Evolutionary conservation across 2,888 invertebrate genomes (phyloP).

Genomic region (Troides aeacus): DNA sequence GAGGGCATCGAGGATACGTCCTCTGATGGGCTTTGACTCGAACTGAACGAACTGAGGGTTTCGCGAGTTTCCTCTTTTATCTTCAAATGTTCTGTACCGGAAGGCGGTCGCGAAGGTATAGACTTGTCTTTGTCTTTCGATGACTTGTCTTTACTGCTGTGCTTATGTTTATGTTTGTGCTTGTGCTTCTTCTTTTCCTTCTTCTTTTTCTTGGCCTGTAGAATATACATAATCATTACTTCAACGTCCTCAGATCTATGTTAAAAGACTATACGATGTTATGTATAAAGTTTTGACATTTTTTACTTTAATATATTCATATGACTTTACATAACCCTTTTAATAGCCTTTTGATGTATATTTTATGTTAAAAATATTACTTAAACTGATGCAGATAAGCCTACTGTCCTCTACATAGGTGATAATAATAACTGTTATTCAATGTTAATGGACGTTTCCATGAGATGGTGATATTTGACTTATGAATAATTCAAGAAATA

Average conservation of each 20-base stretch:
- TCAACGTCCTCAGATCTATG: neutral
- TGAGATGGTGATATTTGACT: too few species aligned
- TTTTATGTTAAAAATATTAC: too few species aligned
- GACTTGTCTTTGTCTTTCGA: slow-evolving; percentile 65
- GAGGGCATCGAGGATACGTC: slow-evolving; percentile 68
- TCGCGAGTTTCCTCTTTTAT: slow-evolving; percentile 88
- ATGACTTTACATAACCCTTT: too few species aligned
- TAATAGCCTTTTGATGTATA: too few species aligned
- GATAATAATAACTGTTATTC: too few species aligned
- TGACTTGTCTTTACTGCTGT: slow-evolving; percentile 77
- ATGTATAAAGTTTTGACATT: too few species aligned
- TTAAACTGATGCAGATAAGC: too few species aligned
- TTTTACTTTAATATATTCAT: too few species aligned
- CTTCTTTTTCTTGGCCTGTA: slow-evolving; percentile 84
- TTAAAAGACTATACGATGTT: neutral
- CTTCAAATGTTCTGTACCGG: slow-evolving; percentile 76
- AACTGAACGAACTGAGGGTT: slow-evolving; percentile 87
- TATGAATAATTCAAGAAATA: too few species aligned
- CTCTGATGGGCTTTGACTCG: slow-evolving; percentile 85
- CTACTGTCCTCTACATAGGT: too few species aligned
- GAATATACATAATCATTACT: neutral
- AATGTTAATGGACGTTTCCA: too few species aligned
- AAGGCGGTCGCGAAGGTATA: slow-evolving; percentile 53
- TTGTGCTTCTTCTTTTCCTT: slow-evolving; percentile 91
- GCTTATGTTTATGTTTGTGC: slow-evolving; percentile 95